Evolutionary conservation across 2,888 invertebrate species (phyloP).

Genomic region (Ypsolopha sequella): DNA sequence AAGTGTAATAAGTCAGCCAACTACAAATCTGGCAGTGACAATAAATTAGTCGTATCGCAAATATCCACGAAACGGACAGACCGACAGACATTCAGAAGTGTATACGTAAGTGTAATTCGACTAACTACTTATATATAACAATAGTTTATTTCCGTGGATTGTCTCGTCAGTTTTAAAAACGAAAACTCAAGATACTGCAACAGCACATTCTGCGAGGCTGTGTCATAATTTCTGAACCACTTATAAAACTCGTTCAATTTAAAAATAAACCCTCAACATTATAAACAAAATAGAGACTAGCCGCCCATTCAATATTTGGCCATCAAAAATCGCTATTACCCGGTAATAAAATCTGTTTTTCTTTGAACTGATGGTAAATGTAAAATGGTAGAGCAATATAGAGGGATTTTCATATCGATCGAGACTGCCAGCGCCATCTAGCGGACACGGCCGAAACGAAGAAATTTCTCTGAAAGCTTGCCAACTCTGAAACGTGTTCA

Average conservation of each 20-base stretch:
- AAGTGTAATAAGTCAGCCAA: too few relatives aligned
- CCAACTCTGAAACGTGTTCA: constrained; percentile 17
- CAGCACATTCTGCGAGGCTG: constrained; percentile 26
- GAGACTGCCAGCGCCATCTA: constrained; percentile 37
- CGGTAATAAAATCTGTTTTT: not conserved
- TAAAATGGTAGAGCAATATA: not conserved
- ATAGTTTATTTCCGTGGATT: not conserved
- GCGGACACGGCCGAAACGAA: constrained; percentile 16
- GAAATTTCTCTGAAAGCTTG: constrained; percentile 26
- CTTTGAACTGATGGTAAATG: not conserved
- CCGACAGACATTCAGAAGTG: too few relatives aligned
- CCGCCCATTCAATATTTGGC: not conserved
- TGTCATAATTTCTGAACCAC: constrained; percentile 53
- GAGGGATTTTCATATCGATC: not conserved
- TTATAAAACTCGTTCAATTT: constrained; percentile 55
- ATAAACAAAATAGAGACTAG: constrained; percentile 32
- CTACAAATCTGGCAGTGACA: too few relatives aligned
- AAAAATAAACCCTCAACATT: constrained; percentile 55
- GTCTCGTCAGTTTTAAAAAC: not conserved
- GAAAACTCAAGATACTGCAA: constrained; percentile 5
- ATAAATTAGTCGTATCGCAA: too few relatives aligned
- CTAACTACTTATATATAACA: not conserved
- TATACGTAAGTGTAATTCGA: not conserved
- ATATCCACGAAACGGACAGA: too few relatives aligned
- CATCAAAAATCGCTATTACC: not conserved